Percentiles rank a stretch among this genome's conserved stretches.
phyloP scores from a whole-genome alignment of 1,140 invertebrate species.

The Magallana angulata region DNA sequence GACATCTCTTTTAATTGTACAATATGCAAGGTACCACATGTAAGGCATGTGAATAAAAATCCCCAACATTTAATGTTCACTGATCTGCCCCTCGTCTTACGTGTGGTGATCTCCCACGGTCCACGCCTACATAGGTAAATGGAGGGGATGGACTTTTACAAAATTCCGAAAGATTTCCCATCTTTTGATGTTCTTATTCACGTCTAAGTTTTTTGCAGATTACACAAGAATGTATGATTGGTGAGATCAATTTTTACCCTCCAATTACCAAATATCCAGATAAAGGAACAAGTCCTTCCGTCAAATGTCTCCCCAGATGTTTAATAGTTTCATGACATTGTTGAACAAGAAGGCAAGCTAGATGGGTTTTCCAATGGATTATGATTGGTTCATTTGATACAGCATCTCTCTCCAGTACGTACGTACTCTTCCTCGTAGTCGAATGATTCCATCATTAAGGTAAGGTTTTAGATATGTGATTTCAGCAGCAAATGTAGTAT shows the following conservation, averaged over 20 bases:
- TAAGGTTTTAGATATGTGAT: neutral
- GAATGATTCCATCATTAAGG: slow-evolving; percentile 9
- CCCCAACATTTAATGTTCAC: slow-evolving; percentile 3
- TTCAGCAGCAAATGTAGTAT: too few species aligned
- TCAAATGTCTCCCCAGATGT: neutral
- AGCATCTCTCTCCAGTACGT: neutral
- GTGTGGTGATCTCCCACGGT: neutral
- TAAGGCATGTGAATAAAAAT: slow-evolving; percentile 19
- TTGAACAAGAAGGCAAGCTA: neutral
- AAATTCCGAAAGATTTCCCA: neutral
- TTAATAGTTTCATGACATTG: neutral
- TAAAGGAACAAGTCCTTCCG: neutral
- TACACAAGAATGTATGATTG: neutral
- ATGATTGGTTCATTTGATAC: neutral
- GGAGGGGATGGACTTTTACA: neutral
- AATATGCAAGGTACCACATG: neutral
- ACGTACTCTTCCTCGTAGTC: slow-evolving; percentile 9
- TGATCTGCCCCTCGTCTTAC: neutral
- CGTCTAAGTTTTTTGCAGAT: neutral
- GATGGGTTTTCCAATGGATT: neutral
- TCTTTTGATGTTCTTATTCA: slow-evolving; percentile 5
- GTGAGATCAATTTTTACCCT: neutral
- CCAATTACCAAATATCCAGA: slow-evolving; percentile 15
- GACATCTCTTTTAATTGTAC: slow-evolving; percentile 11
- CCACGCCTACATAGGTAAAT: slow-evolving; percentile 21